Evolutionary conservation across 2,888 invertebrate species (phyloP).

Genomic region (Rhorus exstirpatorius): DNA sequence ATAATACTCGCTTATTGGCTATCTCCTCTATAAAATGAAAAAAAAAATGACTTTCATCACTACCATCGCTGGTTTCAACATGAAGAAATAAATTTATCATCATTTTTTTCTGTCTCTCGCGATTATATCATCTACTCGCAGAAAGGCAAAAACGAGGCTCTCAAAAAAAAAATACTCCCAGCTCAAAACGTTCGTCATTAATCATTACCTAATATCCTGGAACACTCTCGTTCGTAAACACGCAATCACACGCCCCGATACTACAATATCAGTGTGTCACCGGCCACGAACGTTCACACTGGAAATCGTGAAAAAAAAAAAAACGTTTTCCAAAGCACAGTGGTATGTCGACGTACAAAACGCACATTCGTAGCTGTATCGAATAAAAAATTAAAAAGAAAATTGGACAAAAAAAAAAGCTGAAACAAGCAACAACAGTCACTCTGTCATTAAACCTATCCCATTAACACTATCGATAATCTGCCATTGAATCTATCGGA

Average conservation of each 20-base stretch:
- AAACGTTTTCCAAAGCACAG: neutral
- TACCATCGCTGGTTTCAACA: too few species aligned
- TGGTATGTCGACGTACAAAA: neutral
- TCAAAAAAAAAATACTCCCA: neutral
- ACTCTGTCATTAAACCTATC: too few species aligned
- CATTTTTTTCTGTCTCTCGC: neutral
- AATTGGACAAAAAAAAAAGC: neutral
- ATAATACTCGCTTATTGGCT: neutral
- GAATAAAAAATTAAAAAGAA: constrained; percentile 4
- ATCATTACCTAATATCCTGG: constrained; percentile 44
- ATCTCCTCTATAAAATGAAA: too few species aligned
- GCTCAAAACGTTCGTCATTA: constrained; percentile 16
- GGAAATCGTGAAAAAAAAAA: neutral
- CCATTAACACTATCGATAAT: too few species aligned
- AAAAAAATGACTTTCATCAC: too few species aligned
- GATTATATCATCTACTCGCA: neutral
- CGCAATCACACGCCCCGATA: neutral
- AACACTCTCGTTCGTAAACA: constrained; percentile 26
- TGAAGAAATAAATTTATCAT: neutral
- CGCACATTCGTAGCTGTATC: neutral
- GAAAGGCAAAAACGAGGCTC: neutral
- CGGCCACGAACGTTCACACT: constrained; percentile 2
- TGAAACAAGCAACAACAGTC: too few species aligned
- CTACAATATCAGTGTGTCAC: neutral
- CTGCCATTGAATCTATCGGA: too few species aligned